Conservation (phyloP, 64 coral and sea anemone genomes). For the Montipora cactus region DNA sequence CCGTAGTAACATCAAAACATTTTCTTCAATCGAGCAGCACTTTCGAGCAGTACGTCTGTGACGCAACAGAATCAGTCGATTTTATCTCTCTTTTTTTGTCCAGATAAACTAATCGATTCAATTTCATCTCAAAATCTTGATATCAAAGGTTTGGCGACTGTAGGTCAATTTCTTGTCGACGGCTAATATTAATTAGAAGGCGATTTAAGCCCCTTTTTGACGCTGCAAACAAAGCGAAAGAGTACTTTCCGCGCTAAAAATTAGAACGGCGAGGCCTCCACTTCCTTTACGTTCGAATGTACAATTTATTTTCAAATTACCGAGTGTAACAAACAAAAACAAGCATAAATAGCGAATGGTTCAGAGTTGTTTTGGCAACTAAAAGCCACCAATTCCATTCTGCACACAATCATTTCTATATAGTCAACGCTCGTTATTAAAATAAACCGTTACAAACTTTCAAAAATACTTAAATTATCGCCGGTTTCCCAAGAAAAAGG, state of each 20-base stretch:
- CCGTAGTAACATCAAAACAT: not conserved
- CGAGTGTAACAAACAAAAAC: not conserved
- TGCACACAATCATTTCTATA: not conserved
- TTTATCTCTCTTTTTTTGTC: not conserved
- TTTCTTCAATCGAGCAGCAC: not conserved
- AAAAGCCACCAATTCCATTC: not conserved
- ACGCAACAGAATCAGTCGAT: not conserved
- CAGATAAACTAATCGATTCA: not conserved
- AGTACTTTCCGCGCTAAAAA: not conserved
- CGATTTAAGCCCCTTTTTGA: not conserved
- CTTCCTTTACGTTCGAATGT: not conserved
- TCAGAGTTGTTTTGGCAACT: not conserved
- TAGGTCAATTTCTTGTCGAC: not conserved
- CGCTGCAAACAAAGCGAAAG: not conserved
- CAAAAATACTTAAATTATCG: not conserved
- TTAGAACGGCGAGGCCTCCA: not conserved
- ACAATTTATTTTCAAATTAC: not conserved
- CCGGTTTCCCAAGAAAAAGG: not conserved
- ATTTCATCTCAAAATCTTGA: not conserved
- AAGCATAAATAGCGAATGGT: not conserved
- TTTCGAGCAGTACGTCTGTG: not conserved
- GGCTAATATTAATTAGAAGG: not conserved
- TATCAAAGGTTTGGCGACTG: not conserved
- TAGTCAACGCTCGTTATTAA: not conserved
- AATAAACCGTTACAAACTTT: not conserved